phyloP scores from a whole-genome alignment of 2,888 invertebrate species.

The Orthonevra nobilis region DNA sequence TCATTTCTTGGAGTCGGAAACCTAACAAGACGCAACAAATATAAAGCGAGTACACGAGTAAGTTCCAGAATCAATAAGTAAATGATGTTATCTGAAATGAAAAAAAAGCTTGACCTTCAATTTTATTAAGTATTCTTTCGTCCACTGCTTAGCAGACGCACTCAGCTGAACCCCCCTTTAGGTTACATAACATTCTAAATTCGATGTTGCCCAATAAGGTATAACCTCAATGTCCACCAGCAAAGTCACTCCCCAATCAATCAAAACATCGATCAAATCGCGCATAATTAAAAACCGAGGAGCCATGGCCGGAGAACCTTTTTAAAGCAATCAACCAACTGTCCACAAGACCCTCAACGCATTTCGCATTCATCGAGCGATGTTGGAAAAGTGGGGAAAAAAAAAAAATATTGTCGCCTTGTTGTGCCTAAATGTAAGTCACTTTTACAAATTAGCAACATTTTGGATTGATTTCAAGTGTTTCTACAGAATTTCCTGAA shows the following conservation, averaged over 20 bases:
- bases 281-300: slow-evolving; percentile 43
- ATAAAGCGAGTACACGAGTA: too few species aligned
- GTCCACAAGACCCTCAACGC: slow-evolving; percentile 17
- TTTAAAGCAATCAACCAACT: slow-evolving; percentile 43
- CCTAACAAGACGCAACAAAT: too few species aligned
- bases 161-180: slow-evolving; percentile 10
- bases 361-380: slow-evolving; percentile 51
- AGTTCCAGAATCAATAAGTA: too few species aligned
- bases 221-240: background rate
- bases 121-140: too few species aligned
- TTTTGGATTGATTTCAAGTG: slow-evolving; percentile 55
- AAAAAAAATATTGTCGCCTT: background rate
- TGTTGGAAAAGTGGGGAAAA: background rate
- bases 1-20: too few species aligned
- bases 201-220: slow-evolving; percentile 12
- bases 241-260: slow-evolving; percentile 37
- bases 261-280: slow-evolving; percentile 30
- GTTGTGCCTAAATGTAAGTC: slow-evolving; percentile 37
- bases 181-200: slow-evolving; percentile 30
- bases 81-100: too few species aligned
- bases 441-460: slow-evolving; percentile 1
- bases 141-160: background rate
- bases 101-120: too few species aligned
- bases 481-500: slow-evolving; percentile 40
- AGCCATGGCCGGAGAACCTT: slow-evolving; percentile 29